A percentile compares a stretch with the other conserved stretches of the same genome.
Evolutionary conservation across 2,797 vertebrate genomes (phyloP).

Genomic region (Crenichthys baileyi): DNA sequence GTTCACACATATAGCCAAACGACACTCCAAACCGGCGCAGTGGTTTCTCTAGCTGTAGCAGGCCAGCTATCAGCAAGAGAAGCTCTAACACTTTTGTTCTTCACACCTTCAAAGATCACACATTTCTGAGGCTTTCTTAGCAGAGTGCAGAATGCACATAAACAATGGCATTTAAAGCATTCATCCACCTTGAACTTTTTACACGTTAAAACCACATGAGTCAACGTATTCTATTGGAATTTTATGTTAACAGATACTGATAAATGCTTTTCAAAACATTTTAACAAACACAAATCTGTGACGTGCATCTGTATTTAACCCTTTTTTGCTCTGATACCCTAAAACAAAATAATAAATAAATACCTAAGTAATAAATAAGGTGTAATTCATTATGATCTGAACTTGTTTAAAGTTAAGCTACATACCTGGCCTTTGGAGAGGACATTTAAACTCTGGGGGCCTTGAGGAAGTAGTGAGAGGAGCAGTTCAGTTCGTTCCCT

Average conservation of each 20-base stretch:
- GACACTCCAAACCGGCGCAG: conserved; percentile 27
- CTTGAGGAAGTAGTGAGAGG: conserved; percentile 86
- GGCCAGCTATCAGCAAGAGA: conserved; percentile 4
- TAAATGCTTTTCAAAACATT: no score
- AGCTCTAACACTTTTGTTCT: not conserved
- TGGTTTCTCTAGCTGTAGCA: conserved; percentile 15
- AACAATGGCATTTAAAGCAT: no score
- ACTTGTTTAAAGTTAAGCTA: not conserved
- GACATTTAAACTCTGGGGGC: conserved; percentile 84
- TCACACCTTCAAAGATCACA: not conserved
- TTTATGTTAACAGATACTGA: no score
- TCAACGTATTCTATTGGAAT: no score
- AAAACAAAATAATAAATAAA: not conserved
- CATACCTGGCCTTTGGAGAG: conserved; percentile 87
- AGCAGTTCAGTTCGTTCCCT: conserved; percentile 86
- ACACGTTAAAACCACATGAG: no score
- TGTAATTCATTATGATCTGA: not conserved
- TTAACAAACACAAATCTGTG: not conserved
- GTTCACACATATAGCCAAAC: conserved; percentile 41
- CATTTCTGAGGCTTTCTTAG: no score
- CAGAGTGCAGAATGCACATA: no score
- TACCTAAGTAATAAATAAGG: not conserved
- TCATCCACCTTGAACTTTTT: no score
- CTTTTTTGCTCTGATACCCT: not conserved
- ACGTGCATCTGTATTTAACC: not conserved